phyloP scores from a whole-genome alignment of 2,797 vertebrate genomes.

The Liasis olivaceus region DNA sequence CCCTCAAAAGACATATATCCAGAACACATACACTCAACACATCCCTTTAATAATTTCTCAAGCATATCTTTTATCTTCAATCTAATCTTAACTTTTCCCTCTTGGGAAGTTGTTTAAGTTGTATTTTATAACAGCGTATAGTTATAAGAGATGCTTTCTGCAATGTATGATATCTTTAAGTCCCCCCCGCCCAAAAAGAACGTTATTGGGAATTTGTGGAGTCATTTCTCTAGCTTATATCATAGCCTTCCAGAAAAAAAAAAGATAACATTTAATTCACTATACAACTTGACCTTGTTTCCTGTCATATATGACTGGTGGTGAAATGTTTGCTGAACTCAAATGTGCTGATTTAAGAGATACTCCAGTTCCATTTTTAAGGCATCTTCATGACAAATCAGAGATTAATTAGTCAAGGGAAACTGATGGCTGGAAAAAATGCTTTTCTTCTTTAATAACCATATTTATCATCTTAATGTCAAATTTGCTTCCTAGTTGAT shows the following conservation, averaged over 20 bases:
- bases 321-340: slow-evolving; percentile 7
- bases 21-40: background rate
- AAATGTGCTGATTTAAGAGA: slow-evolving; percentile 26
- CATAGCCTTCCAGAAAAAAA: slow-evolving; percentile 39
- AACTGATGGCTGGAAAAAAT: slow-evolving; percentile 48
- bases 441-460: slow-evolving; percentile 49
- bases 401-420: slow-evolving; percentile 57
- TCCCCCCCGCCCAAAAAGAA: slow-evolving; percentile 25
- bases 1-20: slow-evolving; percentile 16
- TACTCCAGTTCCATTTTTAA: slow-evolving; percentile 41
- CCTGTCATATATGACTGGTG: background rate
- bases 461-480: slow-evolving; percentile 49
- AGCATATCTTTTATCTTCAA: slow-evolving; percentile 42
- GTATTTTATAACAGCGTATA: slow-evolving; percentile 51
- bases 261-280: slow-evolving; percentile 45
- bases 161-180: slow-evolving; percentile 32
- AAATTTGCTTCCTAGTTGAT: slow-evolving; percentile 56
- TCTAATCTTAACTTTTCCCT: slow-evolving; percentile 39
- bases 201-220: slow-evolving; percentile 31
- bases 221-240: slow-evolving; percentile 31
- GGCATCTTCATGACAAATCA: slow-evolving; percentile 35
- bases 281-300: slow-evolving; percentile 29
- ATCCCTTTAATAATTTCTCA: slow-evolving; percentile 4
- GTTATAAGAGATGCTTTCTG: slow-evolving; percentile 51
- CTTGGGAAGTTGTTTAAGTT: slow-evolving; percentile 41